Conservation (phyloP, 2,888 invertebrate genomes). For the Sarcophaga subvicina region DNA sequence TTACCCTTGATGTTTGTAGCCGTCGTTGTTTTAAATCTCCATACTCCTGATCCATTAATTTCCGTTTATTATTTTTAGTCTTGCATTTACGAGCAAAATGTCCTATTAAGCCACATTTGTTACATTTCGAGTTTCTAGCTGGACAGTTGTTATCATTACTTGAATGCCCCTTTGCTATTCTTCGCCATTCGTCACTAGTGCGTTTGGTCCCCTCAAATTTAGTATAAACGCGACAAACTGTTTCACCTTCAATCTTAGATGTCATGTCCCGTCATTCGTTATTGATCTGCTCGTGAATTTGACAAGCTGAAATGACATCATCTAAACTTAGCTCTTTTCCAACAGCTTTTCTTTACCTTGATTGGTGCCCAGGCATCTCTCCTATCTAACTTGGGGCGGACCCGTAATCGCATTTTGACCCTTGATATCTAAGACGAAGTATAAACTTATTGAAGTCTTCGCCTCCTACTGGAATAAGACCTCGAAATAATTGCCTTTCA, state of each 20-base stretch:
- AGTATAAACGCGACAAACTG: constrained; percentile 51
- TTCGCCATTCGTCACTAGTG: constrained; percentile 42
- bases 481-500: constrained; percentile 55
- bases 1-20: no score
- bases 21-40: no score
- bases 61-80: constrained; percentile 27
- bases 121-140: no score
- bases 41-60: no score
- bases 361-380: constrained; percentile 59
- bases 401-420: constrained; percentile 45
- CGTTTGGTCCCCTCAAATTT: constrained; percentile 20
- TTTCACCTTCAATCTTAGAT: constrained; percentile 5
- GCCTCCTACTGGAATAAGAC: constrained; percentile 28
- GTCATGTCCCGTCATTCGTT: constrained; percentile 57
- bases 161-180: no score
- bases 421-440: constrained; percentile 42
- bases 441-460: constrained; percentile 56
- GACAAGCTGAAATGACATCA: constrained; percentile 59
- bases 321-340: constrained; percentile 62
- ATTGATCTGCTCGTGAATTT: constrained; percentile 62
- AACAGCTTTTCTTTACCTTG: constrained; percentile 65
- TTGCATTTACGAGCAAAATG: not conserved
- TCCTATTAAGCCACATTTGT: no score
- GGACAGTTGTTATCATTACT: no score
- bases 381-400: constrained; percentile 36